phyloP scores from a whole-genome alignment of 2,888 invertebrate species.

The Melipona bicolor region DNA sequence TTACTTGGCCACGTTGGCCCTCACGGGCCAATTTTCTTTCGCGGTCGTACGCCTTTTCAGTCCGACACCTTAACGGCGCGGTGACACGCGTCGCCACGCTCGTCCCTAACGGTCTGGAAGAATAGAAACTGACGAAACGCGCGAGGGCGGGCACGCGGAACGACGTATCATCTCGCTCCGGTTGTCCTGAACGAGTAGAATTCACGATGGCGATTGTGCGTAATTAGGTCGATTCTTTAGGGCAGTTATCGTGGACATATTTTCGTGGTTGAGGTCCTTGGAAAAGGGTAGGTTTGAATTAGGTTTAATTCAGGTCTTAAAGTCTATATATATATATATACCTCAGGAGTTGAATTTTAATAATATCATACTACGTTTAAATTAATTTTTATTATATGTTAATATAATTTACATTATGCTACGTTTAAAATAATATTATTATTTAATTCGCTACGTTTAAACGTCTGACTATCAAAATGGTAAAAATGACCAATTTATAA shows the following conservation, averaged over 20 bases:
- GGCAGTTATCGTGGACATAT: not conserved
- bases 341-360: too few relatives aligned
- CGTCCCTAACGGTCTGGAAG: constrained; percentile 62
- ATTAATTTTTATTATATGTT: too few relatives aligned
- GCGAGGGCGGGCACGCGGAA: constrained; percentile 54
- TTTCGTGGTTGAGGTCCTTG: not conserved
- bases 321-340: too few relatives aligned
- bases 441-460: too few relatives aligned
- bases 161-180: constrained; percentile 66
- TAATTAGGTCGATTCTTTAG: constrained; percentile 24
- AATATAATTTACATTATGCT: too few relatives aligned
- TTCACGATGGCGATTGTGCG: constrained; percentile 4
- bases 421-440: too few relatives aligned
- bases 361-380: too few relatives aligned
- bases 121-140: constrained; percentile 21
- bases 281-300: too few relatives aligned
- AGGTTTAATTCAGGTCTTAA: too few relatives aligned
- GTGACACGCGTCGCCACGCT: constrained; percentile 53
- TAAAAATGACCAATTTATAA: too few relatives aligned
- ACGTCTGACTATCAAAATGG: too few relatives aligned
- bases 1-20: constrained; percentile 38
- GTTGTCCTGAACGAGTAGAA: constrained; percentile 17
- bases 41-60: not conserved
- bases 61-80: constrained; percentile 50
- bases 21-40: constrained; percentile 31